These are phyloP conservation scores for Remorina albescens DNA, from an alignment of 2,797 vertebrate genomes.

Conservation along the genomic window DNA sequence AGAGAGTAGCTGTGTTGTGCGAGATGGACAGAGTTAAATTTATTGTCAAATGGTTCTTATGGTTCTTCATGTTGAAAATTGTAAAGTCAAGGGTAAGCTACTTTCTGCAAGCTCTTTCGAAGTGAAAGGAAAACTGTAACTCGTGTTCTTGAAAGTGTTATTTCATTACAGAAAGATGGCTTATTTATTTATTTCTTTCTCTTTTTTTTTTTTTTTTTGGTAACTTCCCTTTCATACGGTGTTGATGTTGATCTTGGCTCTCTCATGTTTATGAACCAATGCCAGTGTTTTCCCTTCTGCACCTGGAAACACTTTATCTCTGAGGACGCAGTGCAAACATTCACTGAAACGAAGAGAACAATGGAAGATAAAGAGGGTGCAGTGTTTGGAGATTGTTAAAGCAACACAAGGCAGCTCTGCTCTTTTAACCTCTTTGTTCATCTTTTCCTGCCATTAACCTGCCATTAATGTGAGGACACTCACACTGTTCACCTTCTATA, in stretches of 20 bases:
- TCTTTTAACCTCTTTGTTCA: constrained; percentile 39
- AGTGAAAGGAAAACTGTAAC: background rate
- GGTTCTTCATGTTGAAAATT: background rate
- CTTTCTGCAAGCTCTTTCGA: no score
- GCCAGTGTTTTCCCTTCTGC: constrained; percentile 7
- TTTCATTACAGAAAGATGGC: background rate
- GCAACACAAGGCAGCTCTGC: constrained; percentile 1
- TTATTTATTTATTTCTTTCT: no score
- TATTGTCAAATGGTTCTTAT: no score
- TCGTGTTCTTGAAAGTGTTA: background rate
- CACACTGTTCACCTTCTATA: constrained; percentile 47
- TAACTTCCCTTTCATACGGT: background rate
- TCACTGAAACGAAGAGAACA: background rate
- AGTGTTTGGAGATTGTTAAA: constrained; percentile 5
- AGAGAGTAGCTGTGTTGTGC: background rate
- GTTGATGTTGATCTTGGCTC: background rate
- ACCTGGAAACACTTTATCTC: constrained; percentile 11
- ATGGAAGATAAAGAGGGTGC: background rate
- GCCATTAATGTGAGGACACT: constrained; percentile 20
- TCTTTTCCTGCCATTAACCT: constrained; percentile 38
- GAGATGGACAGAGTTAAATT: background rate
- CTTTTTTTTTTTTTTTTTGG: no score
- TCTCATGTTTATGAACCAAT: background rate
- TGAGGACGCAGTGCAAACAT: constrained; percentile 3
- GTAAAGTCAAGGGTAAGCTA: background rate